Conservation (phyloP, 2,888 invertebrate species). For the Lordiphosa fenestrarum region DNA sequence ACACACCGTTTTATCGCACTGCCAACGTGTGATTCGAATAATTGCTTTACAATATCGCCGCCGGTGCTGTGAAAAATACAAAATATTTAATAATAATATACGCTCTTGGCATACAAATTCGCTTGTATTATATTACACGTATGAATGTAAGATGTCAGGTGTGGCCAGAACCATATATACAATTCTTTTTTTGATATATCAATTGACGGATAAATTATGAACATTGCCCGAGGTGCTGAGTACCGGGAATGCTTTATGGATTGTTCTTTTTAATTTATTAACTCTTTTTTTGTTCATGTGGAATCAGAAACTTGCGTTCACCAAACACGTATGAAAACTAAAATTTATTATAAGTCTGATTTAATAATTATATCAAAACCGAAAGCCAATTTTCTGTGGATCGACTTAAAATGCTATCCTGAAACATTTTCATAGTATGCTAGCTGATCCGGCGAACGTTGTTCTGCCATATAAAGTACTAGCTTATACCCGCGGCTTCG, state of each 20-base stretch:
- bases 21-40: conserved; percentile 61
- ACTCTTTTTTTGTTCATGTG: conserved; percentile 6
- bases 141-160: conserved; percentile 54
- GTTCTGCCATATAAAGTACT: too few species aligned
- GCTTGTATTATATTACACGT: conserved; percentile 47
- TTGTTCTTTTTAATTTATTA: conserved; percentile 24
- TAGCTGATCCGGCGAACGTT: too few species aligned
- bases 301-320: conserved; percentile 6
- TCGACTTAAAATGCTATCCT: too few species aligned
- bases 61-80: conserved; percentile 18
- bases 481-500: too few species aligned
- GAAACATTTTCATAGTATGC: too few species aligned
- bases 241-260: conserved; percentile 21
- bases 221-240: conserved; percentile 10
- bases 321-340: conserved; percentile 22
- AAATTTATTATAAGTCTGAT: too few species aligned
- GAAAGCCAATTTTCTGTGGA: too few species aligned
- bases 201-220: conserved; percentile 31
- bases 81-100: conserved; percentile 40
- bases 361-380: too few species aligned
- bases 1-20: conserved; percentile 47
- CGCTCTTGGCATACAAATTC: conserved; percentile 61
- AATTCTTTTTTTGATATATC: conserved; percentile 50
- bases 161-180: conserved; percentile 36
- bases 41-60: conserved; percentile 65